Evolutionary conservation across 64 coral and sea anemone genomes (phyloP), one percentile per base, ranked within the genome.

Genomic region (Dendrophyllia cribrosa): DNA sequence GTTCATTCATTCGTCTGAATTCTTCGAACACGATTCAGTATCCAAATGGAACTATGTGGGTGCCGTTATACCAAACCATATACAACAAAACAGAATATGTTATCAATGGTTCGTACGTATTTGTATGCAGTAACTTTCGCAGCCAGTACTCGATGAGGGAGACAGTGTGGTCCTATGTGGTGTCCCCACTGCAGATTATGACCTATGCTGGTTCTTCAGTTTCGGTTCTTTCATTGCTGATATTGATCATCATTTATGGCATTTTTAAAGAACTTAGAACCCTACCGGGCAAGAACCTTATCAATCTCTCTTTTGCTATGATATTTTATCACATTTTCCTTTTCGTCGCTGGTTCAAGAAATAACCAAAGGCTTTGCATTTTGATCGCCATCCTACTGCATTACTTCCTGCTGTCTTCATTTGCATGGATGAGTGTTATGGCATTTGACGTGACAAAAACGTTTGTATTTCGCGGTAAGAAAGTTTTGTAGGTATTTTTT

Each of bases 351-450:
- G 88, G 81, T 7, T 14, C 60, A 59, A 86, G 15, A 82, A 52
- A 58, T 3, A 72, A 26, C 75, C 81, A n/a, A 43, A 26, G 48
- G 1, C 10, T 95, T 1, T 95, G 94, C n/a, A 76, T 65, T 7
- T 51, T 47, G 3, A 43, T 92, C 5, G 82, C 94, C 2, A 58
- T 95, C 3, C 21, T 59, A 10, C 45, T 92, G 4, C 94, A 95
- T 69, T 95, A 95, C 55, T 92, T 95, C 45, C 51, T 95, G 23
- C 58, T 92, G 34, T 73, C 73, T 15, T 81, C 82, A 12, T 95
- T 95, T 72, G 43, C 89, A 0, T 95, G 94, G 94, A 95, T 88
- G 70, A 95, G 79, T 50, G 79, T 95, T 5, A 85, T 95, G 78
- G 93, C 93, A 9, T 53, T 77, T 77, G 93, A 95, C 45, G 88